Percentiles rank a stretch among this genome's conserved stretches.
These are phyloP conservation scores for Gryllus longicercus DNA, from an alignment of 2,888 invertebrate genomes.

Conservation along the genomic window DNA sequence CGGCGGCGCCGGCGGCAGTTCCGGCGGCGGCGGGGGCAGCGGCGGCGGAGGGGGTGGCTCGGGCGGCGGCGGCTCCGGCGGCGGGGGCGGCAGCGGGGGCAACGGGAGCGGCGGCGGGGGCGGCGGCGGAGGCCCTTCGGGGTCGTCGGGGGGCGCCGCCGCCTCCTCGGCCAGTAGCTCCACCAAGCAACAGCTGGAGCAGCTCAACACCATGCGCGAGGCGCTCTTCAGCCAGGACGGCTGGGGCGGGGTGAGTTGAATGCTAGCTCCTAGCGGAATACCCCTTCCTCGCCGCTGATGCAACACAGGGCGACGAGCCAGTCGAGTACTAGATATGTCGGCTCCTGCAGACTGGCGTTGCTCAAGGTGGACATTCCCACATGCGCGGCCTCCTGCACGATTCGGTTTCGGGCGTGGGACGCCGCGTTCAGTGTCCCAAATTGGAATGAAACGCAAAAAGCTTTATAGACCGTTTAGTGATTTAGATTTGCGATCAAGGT, in stretches of 20 bases:
- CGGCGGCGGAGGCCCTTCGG: slow-evolving; percentile 20
- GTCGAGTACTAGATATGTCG: too few species aligned
- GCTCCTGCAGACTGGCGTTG: too few species aligned
- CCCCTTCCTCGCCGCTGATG: not conserved
- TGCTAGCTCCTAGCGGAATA: slow-evolving; percentile 28
- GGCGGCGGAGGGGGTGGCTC: not conserved
- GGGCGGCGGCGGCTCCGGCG: slow-evolving; percentile 20
- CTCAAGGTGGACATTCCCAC: too few species aligned
- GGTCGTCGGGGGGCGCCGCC: slow-evolving; percentile 18
- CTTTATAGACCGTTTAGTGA: too few species aligned
- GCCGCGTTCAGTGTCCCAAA: too few species aligned
- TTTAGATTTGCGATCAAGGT: too few species aligned
- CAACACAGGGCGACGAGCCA: too few species aligned
- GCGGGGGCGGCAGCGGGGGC: slow-evolving; percentile 11
- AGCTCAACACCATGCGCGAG: slow-evolving; percentile 86
- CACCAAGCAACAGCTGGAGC: slow-evolving; percentile 80
- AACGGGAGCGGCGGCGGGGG: not conserved
- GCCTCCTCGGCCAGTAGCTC: slow-evolving; percentile 54
- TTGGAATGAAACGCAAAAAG: too few species aligned
- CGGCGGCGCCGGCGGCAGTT: slow-evolving; percentile 29
- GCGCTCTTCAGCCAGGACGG: slow-evolving; percentile 88
- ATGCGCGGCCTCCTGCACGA: too few species aligned
- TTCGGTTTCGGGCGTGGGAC: too few species aligned
- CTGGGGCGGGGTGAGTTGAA: slow-evolving; percentile 79
- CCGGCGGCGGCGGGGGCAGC: slow-evolving; percentile 25